Evolutionary conservation across 2,888 invertebrate species (phyloP), one percentile per base, ranked within the genome.

Genomic region (Pecten maximus): DNA sequence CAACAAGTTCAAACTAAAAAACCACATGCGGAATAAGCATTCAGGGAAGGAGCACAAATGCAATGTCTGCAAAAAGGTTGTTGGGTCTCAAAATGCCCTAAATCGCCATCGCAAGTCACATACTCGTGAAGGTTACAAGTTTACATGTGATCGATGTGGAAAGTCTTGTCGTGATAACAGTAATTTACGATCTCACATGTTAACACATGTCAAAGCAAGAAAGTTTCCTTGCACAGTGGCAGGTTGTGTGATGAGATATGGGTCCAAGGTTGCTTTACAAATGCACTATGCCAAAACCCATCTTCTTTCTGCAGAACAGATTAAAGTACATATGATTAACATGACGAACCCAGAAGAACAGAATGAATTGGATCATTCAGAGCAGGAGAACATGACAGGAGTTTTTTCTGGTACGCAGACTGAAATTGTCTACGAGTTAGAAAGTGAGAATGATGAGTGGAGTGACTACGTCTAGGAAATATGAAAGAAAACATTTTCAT

Each of bases 91-190:
- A 35, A 74, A 28, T 28, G 74, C 74, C 15, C 35, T 74, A 74
- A 28, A 74, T 23, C 74, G 74, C 35, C 74, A 74, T 74, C 28
- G 74, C 10, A 74, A 74, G 74, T 35, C 74, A 10, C 74, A 74
- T 35, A 74, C 74, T 28, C 3, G 35, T 1, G 74, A 74, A 16
- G 74, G 74, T 35, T 74, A 74, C 15, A 74, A 74, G 74, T 74
- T 74, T 28, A 74, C 74, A 12, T 74, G 74, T 74, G 74, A 74
- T 35, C 74, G 74, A 28, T 74, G 74, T 28, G 74, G 74, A 74
- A 74, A 74, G 74, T 74, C 74, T 74, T 74, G 74, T 74, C 74
- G 74, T 12, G 74, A 74, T 74, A 74, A 74, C 35, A 74, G 74
- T 74, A 74, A 74, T 23, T 15, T 74, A 6, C 28, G 74, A 28